Evolutionary conservation across 2,797 vertebrate species (phyloP), one percentile per base, ranked within the genome.

Genomic region (Iguana delicatissima): DNA sequence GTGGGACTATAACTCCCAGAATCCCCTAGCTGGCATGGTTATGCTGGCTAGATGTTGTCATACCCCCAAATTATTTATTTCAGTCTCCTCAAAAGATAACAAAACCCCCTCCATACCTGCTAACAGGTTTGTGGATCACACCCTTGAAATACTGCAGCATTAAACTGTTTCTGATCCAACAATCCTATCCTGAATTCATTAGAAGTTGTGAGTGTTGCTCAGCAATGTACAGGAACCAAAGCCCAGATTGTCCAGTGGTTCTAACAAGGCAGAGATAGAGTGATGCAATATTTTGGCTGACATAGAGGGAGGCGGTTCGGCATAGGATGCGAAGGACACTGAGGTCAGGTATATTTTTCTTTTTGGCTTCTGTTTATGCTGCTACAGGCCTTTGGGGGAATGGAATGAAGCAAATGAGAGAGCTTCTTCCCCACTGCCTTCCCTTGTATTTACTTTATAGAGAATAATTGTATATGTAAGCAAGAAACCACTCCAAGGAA

Each of bases 201-300:
- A 22, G 42, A 20, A 22, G 18, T 88, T 86, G 85, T 62, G 91
- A 88, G 9, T 59, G 85, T 84, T 64, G 86, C 76, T 94, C 79
- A 92, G 92, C 81, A 59, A 26, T 77, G 80, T 90, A 88, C 91
- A 94, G 93, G 85, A 90, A 88, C 85, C 42, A 46, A 89, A 94
- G 79, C 89, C 91, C 87, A 93, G 80, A 93, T 93, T 92, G 79
- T 89, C 38, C 57, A 1, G 52, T 89, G 92, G 76, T 91, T 84
- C 90, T 90, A 76, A 95, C 83, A 42, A 67, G 92, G 93, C 90
- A 93, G 89, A 81, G 88, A 87, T 85, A 92, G 87, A 46, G 92
- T 91, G 90, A 93, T 82, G 90, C 64, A 35, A 92, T 92, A 87
- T 81, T 87, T 93, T 92, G 90, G 85, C 89, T 94, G 92, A 89